phyloP scores from a whole-genome alignment of 2,888 invertebrate species.

The Petrolisthes cinctipes region DNA sequence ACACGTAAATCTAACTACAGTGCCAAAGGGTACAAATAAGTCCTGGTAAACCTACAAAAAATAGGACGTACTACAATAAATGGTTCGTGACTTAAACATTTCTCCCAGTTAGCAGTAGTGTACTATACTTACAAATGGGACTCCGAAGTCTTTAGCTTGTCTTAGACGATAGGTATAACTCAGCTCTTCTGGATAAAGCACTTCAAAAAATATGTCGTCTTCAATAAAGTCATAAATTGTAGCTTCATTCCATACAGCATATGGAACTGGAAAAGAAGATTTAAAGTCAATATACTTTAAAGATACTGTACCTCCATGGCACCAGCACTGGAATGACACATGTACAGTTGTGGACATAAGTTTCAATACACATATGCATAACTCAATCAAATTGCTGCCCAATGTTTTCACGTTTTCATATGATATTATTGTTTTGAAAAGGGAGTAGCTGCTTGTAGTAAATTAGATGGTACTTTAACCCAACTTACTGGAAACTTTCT shows the following conservation, averaged over 20 bases:
- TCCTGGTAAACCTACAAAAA: too few relatives aligned
- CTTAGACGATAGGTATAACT: constrained; percentile 62
- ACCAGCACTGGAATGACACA: neutral
- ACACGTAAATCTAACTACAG: too few relatives aligned
- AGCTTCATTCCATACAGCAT: constrained; percentile 61
- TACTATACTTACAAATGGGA: constrained; percentile 58
- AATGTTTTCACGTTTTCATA: too few relatives aligned
- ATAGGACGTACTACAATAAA: too few relatives aligned
- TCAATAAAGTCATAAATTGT: constrained; percentile 62
- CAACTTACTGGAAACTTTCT: too few relatives aligned
- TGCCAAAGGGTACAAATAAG: too few relatives aligned
- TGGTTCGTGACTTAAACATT: too few relatives aligned
- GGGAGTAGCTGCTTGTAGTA: too few relatives aligned
- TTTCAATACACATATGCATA: neutral
- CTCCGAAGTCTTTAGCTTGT: constrained; percentile 61
- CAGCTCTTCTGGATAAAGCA: constrained; percentile 56
- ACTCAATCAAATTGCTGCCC: too few relatives aligned
- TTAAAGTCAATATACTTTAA: neutral
- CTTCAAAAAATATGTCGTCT: constrained; percentile 64
- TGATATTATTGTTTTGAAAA: too few relatives aligned
- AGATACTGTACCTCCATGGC: neutral
- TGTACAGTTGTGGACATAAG: neutral
- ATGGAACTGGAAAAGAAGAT: constrained; percentile 44
- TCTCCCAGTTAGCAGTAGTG: neutral
- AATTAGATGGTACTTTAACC: too few relatives aligned